Evolutionary conservation across 2,113 vertebrate species (phyloP), one percentile per base, ranked within the genome.

Genomic region (Hyperoodon ampullatus): DNA sequence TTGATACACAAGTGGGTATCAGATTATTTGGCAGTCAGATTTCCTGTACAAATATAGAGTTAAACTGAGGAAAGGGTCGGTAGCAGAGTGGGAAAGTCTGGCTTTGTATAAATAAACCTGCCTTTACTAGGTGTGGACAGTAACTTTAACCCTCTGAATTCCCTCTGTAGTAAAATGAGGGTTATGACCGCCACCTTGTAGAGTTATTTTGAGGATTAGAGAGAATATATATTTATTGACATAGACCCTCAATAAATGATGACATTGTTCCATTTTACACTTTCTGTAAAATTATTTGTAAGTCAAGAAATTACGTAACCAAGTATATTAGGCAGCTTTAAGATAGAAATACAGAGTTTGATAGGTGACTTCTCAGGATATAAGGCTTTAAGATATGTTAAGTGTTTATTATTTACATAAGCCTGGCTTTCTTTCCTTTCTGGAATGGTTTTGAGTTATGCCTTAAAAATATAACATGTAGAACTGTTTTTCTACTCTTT

Each of bases 401-500:
- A 85, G 2, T 91, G 50, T 61, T 30, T 70, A 60, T 89, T 90
- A 94, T 92, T 89, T 97, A 68, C 26, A n/a, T 42, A 86, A 95
- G 5, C 80, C 39, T 66, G 60, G 5, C 68, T 89, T 96, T 35
- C 11, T 97, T 93, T 91, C 35, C 68, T 60, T 93, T 94, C 35
- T 97, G n/a, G 61, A 88, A n/a, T 90, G 70, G 58, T 78, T 88
- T 96, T 96, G 72, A 94, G 55, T 82, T 80, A 94, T 92, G 26
- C 33, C 33, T 30, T 89, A 93, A 84, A 61, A 86, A 80, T 84
- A 82, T 78, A 92, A 55, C 44, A n/a, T 84, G 70, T 75, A 50
- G 26, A 84, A 61, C 50, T 82, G 50, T 81, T 74, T 50, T 72
- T 61, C 55, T 55, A 47, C 6, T 85, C 60, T 33, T 87, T 93